Base-by-base conservation (phyloP, 2,113 vertebrate species). In the Stegostoma tigrinum region DNA sequence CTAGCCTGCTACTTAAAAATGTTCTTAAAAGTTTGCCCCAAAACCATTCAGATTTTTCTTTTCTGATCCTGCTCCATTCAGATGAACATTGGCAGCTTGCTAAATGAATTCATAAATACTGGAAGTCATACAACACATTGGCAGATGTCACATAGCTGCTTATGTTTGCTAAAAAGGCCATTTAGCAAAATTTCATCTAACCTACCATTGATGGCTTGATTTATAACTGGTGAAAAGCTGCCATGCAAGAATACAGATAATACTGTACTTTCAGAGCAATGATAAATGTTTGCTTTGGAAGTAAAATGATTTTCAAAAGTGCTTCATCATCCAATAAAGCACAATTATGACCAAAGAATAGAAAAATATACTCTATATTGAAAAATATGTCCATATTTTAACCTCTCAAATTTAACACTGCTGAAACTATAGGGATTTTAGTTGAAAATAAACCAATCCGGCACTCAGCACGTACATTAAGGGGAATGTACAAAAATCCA, bases 371-470 rank as follows among this genome's bases (percentile, higher is more conserved):
- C 66, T 48, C 91, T 45, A 42, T 42, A 61, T 30, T 42, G 21
- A 66, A 94, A 94, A 70, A 23, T 61, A 27, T 64, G 14, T 70
- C 21, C 93, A 94, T 3, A 30, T 94, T 38, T 45, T 38, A 94
- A 67, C n/a, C 17, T 94, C 34, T 38, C 64, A 94, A n/a, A 94
- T 94, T 66, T 38, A 94, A 94, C 61, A 94, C 34, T 67, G 64
- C 66, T 94, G 93, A 94, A 48, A 45, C 38, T 48, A 70, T 27
- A 14, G 21, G 67, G 64, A 27, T 94, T 94, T 67, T 14, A 70
- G 38, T 45, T 94, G 45, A 70, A 42, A 70, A 94, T 94, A 27
- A 94, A 94, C 93, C 2, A 70, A 94, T 94, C 93, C 48, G 93
- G 64, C 8, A 68, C 24, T 70, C 72, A 67, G 15, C 93, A 94